Base-by-base conservation (phyloP, 2,888 invertebrate species). In the Tetrapedia diversipes region DNA sequence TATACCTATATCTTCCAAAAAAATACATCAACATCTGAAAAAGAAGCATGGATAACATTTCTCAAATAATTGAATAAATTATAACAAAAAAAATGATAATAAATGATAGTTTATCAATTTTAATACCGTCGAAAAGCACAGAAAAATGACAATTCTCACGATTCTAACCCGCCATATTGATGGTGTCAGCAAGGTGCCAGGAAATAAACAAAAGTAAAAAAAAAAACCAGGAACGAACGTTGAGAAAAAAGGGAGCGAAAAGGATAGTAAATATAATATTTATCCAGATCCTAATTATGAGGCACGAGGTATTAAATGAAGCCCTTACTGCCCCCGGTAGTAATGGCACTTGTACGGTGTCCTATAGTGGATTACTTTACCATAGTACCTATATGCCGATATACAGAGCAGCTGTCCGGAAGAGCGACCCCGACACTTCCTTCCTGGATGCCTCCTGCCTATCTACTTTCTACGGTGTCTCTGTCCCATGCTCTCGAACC, bases 391-490 rank as follows among this genome's bases (percentile, higher is more conserved):
- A 82, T 73, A 81, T 73, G 82, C 84, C 85, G 83, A 86, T 88
- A 88, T 85, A 85, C 86, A 85, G 81, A 76, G 77, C 90, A 91
- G 90, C 91, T 90, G 91, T 86, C 89, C 89, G 90, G 90, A 89
- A 89, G 90, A 89, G 88, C 88, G 88, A 91, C 91, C 91, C 82
- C 91, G 91, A 90, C 89, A 90, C 91, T 91, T 91, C 91, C 91
- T 90, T 91, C 91, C 91, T 89, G 87, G 77, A 83, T 72, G 79
- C 83, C 82, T 89, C 86, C 87, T 86, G 86, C 77, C 81, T 83
- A 81, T 84, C 77, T 59, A 65, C 73, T 79, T 81, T 79, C 61
- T 77, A 81, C 64, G 63, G 65, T 83, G 83, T 85, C 79, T 83
- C 81, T 64, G 66, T 68, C 68, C 60, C 60, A 66, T 65, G 79